phyloP scores from a whole-genome alignment of 2,888 invertebrate species.

The Drosophila setosimentum region DNA sequence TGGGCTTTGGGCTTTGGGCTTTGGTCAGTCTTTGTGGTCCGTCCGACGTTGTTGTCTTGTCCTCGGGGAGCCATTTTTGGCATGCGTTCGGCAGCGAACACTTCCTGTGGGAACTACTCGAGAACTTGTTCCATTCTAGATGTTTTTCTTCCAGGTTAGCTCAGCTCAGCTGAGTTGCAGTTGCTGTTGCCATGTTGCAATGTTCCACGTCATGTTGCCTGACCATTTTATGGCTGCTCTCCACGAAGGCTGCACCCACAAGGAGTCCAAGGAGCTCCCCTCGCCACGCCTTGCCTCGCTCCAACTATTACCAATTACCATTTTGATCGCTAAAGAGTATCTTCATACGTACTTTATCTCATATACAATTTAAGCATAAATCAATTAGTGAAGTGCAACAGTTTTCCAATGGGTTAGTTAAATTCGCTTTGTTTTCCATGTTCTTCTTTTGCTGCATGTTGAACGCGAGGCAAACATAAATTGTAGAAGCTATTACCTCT shows the following conservation, averaged over 20 bases:
- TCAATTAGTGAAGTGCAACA: conserved; percentile 71
- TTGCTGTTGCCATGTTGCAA: conserved; percentile 22
- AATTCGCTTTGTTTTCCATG: conserved; percentile 14
- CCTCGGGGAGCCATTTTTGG: conserved; percentile 76
- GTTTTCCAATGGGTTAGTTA: conserved; percentile 43
- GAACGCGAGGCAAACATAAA: conserved; percentile 62
- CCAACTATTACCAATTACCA: conserved; percentile 33
- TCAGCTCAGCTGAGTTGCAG: conserved; percentile 7
- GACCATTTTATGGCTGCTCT: conserved; percentile 47
- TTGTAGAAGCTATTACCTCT: conserved; percentile 57
- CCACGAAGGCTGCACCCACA: conserved; percentile 58
- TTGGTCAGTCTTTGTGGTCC: conserved; percentile 42
- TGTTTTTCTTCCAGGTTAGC: conserved; percentile 25
- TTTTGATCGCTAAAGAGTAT: conserved; percentile 21
- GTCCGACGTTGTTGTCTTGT: conserved; percentile 68
- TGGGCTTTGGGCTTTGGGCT: conserved; percentile 13
- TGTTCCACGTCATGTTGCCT: conserved; percentile 56
- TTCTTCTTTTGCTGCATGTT: conserved; percentile 41
- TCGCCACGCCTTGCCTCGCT: not conserved
- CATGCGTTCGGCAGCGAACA: conserved; percentile 74
- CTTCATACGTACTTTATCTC: conserved; percentile 40
- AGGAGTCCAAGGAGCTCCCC: conserved; percentile 11
- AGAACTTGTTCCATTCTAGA: conserved; percentile 58
- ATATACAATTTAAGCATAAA: conserved; percentile 59
- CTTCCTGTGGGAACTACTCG: conserved; percentile 76